Base-by-base conservation (phyloP, 2,888 invertebrate species). In the Agriopis aurantiaria region DNA sequence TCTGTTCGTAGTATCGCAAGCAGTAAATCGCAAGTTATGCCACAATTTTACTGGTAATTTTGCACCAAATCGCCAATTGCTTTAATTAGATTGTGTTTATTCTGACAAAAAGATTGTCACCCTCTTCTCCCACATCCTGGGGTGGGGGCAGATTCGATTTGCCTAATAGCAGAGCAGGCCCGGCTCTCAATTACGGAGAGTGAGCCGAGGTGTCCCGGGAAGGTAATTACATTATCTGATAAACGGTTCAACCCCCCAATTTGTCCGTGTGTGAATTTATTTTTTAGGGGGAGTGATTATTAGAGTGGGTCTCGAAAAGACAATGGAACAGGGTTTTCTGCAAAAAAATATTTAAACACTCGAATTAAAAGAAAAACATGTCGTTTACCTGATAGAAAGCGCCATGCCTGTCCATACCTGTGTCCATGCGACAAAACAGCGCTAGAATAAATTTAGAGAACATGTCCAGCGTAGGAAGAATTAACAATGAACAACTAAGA, bases 161-260 rank as follows among this genome's bases (percentile, higher is more conserved):
- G 93, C 93, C 93, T 94, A 94, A 94, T 93, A 93, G 92, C 69
- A 14, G 87, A 83, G 87, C 85, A 85, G 86, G 71, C 73, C 85
- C 87, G 87, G 87, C 91, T 90, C 92, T 91, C 93, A 92, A 92
- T 93, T 93, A 92, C 90, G 84, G 81, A 87, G 90, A 91, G 91
- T 92, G 91, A 77, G 73, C 66, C 78, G 90, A 93, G 92, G 92
- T 93, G 92, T 92, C 91, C 91, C 92, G 87, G 82, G 84, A 86
- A 90, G 88, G 88, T 93, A 93, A 94, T 94, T 93, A 93, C 91
- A 92, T 94, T 94, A 93, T 92, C 92, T 86, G 91, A 90, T 91
- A 91, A 93, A 92, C 90, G 89, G 74, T 77, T 72, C 55, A 67
- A 67, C 70, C 70, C 73, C 73, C 65, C 70, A 75, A 76, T 74